Evolutionary conservation across 2,113 vertebrate species (phyloP).

Genomic region (Archocentrus centrarchus): DNA sequence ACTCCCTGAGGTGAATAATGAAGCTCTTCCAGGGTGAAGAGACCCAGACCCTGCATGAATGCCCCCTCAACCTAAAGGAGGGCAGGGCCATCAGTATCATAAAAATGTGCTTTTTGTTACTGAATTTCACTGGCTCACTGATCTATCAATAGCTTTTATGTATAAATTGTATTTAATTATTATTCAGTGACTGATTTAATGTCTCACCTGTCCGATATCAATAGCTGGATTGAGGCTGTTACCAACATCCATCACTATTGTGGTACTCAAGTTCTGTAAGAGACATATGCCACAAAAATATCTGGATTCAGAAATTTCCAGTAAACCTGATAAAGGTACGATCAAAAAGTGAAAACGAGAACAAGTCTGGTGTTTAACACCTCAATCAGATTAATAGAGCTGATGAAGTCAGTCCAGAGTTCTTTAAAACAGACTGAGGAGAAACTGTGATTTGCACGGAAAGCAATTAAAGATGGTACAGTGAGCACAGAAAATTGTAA

Average conservation of each 20-base stretch:
- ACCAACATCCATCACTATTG: conserved; percentile 98
- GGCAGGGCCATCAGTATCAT: not conserved
- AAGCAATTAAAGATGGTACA: no score
- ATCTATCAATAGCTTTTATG: not conserved
- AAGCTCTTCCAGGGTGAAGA: conserved; percentile 95
- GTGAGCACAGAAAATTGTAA: not conserved
- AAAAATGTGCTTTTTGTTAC: not conserved
- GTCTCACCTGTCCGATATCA: conserved; percentile 93
- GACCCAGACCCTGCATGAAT: conserved; percentile 93
- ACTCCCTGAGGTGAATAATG: conserved; percentile 90
- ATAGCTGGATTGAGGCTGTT: conserved; percentile 95
- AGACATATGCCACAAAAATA: not conserved
- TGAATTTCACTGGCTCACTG: not conserved
- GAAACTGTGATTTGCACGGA: no score
- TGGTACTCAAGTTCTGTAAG: conserved; percentile 90
- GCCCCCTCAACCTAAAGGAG: conserved; percentile 89
- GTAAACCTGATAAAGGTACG: not conserved
- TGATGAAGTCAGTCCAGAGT: not conserved
- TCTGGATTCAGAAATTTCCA: not conserved
- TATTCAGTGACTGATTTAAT: not conserved
- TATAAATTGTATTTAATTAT: not conserved
- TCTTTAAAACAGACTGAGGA: not conserved
- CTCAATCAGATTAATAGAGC: not conserved
- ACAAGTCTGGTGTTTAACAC: not conserved
- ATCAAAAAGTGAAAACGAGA: not conserved